phyloP scores from a whole-genome alignment of 53 echinoderm and acorn worm species.

The Echinarachnius parma region DNA sequence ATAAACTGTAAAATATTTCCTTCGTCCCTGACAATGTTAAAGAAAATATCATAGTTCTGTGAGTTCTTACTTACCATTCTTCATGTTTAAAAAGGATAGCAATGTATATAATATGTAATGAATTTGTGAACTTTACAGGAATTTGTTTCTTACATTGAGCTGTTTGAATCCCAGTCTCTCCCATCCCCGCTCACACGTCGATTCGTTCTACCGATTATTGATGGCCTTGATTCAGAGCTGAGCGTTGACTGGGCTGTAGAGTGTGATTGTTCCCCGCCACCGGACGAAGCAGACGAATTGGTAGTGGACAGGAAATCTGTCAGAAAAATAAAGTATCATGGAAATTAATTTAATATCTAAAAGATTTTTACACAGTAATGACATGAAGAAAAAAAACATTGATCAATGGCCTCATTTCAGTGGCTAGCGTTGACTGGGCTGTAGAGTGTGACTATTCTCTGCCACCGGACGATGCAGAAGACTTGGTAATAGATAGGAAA shows the following conservation, averaged over 20 bases:
- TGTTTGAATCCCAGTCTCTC: conserved; percentile 81
- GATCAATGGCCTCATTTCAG: conserved; percentile 81
- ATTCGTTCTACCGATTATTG: conserved; percentile 76
- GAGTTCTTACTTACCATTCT: too few relatives aligned
- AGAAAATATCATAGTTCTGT: too few relatives aligned
- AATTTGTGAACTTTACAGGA: neutral
- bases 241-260: conserved; percentile 83
- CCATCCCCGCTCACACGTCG: conserved; percentile 88
- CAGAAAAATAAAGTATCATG: neutral
- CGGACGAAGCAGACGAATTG: conserved; percentile 62
- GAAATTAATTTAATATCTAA: too few relatives aligned
- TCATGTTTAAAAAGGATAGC: too few relatives aligned
- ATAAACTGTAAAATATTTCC: too few relatives aligned
- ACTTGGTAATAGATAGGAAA: conserved; percentile 58
- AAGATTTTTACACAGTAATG: too few relatives aligned
- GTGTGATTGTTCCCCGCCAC: conserved; percentile 61
- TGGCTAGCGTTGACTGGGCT: conserved; percentile 73
- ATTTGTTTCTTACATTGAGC: conserved; percentile 63
- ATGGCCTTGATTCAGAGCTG: conserved; percentile 79
- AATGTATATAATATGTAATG: too few relatives aligned
- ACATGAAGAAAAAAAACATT: too few relatives aligned
- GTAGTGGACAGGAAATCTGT: conserved; percentile 59
- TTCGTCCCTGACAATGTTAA: too few relatives aligned
- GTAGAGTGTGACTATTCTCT: conserved; percentile 72
- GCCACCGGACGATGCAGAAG: conserved; percentile 59